phyloP scores from a whole-genome alignment of 2,888 invertebrate genomes.

The Caenorhabditis sp. region DNA sequence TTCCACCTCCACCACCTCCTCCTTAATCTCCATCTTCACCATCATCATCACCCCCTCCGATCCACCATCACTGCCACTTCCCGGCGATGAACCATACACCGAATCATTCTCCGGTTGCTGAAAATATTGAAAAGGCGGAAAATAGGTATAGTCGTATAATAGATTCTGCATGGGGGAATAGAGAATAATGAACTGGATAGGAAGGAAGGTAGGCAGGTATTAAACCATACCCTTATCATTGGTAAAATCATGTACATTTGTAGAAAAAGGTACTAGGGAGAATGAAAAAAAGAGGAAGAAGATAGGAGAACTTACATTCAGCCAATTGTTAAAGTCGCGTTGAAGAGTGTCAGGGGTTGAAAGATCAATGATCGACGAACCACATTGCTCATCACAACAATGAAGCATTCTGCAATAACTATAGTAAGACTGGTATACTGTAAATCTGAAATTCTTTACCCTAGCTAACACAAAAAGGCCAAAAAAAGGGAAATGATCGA shows the following conservation, averaged over 20 bases:
- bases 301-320: conserved; percentile 61
- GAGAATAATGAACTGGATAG: conserved; percentile 1
- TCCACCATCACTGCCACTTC: not conserved
- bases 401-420: conserved; percentile 15
- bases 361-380: conserved; percentile 61
- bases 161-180: conserved; percentile 11
- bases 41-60: not conserved
- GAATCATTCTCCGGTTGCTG: not conserved
- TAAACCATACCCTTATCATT: conserved; percentile 1
- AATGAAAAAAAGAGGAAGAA: not conserved
- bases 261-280: too few relatives aligned
- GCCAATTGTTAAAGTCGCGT: conserved; percentile 67
- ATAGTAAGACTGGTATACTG: too few relatives aligned
- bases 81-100: not conserved
- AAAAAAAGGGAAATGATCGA: conserved; percentile 8
- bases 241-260: too few relatives aligned
- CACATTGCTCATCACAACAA: conserved; percentile 38
- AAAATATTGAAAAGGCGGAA: conserved; percentile 22
- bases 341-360: conserved; percentile 63
- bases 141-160: not conserved
- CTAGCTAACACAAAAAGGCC: conserved; percentile 13
- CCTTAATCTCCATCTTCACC: not conserved
- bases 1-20: not conserved
- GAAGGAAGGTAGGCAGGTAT: not conserved
- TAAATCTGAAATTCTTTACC: conserved; percentile 12